Conservation (phyloP, 2,797 vertebrate species). For the Pogoniulus pusillus region DNA sequence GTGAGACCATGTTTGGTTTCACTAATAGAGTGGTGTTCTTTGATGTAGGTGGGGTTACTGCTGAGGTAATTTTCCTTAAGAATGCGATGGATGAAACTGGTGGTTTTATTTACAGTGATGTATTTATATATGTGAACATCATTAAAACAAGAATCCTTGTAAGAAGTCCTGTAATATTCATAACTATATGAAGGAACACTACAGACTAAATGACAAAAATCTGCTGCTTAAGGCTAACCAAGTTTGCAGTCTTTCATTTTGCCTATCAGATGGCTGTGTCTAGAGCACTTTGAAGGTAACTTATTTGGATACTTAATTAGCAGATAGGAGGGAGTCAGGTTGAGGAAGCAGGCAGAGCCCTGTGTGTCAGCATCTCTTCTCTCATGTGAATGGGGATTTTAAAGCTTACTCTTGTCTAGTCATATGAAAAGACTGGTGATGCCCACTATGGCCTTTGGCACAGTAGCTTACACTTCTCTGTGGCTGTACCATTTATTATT, state of each 20-base stretch:
- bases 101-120: background rate
- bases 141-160: background rate
- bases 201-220: background rate
- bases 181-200: background rate
- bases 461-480: rapidly evolving
- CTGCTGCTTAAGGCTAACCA: background rate
- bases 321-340: background rate
- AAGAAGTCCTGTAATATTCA: background rate
- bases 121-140: background rate
- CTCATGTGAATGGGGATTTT: background rate
- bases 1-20: background rate
- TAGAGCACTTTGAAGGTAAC: background rate
- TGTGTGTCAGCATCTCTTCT: background rate
- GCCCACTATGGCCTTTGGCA: background rate
- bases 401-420: background rate
- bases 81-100: background rate
- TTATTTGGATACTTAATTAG: background rate
- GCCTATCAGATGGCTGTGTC: background rate
- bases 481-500: background rate
- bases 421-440: background rate
- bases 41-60: background rate
- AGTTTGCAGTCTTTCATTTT: background rate
- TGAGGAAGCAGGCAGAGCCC: background rate
- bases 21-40: background rate
- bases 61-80: background rate